Conservation (phyloP, 2,888 invertebrate species). For the Himalopsyche japonica region DNA sequence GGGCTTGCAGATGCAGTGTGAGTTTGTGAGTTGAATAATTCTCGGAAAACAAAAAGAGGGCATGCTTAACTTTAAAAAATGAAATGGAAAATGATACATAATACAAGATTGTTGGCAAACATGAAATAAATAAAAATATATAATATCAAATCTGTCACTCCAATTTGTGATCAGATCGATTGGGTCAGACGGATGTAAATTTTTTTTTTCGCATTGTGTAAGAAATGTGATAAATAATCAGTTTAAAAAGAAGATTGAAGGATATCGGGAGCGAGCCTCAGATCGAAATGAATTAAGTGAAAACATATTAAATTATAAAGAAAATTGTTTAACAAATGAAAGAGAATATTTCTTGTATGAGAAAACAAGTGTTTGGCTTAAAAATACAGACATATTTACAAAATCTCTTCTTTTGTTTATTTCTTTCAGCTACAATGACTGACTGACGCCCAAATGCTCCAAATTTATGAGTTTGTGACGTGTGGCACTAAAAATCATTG, state of each 20-base stretch:
- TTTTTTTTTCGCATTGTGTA: background rate
- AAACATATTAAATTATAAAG: slow-evolving; percentile 1
- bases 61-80: too few relatives aligned
- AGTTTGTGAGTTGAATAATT: background rate
- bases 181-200: background rate
- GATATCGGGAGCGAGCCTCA: background rate
- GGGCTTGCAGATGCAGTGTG: background rate
- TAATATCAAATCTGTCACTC: background rate
- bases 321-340: background rate
- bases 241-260: background rate
- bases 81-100: background rate
- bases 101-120: background rate
- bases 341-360: background rate
- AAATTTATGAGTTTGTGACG: too few relatives aligned
- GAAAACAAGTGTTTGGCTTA: slow-evolving; percentile 35
- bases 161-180: background rate
- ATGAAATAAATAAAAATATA: background rate
- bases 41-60: background rate
- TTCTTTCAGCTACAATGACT: background rate
- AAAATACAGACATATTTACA: slow-evolving; percentile 40
- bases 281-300: background rate
- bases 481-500: too few relatives aligned
- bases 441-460: too few relatives aligned
- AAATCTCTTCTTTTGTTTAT: slow-evolving; percentile 9
- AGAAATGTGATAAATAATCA: background rate